phyloP scores from a whole-genome alignment of 2,888 invertebrate species.

The Agrypnus murinus region DNA sequence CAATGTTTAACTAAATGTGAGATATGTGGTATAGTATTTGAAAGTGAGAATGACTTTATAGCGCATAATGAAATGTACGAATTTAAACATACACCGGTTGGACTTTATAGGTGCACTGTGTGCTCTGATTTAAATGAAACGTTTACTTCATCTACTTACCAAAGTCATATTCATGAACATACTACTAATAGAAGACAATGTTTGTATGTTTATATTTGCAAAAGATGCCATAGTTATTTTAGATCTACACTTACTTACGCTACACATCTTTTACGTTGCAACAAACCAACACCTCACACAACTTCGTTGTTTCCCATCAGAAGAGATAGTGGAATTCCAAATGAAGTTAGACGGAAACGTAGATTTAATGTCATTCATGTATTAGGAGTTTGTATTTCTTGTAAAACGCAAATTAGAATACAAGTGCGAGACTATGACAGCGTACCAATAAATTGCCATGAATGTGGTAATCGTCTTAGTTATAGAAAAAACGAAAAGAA shows the following conservation, averaged over 20 bases:
- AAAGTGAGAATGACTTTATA: slow-evolving; percentile 67
- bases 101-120: slow-evolving; percentile 59
- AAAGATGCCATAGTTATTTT: slow-evolving; percentile 66
- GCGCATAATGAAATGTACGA: slow-evolving; percentile 67
- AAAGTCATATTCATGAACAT: slow-evolving; percentile 64
- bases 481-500: neutral
- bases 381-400: slow-evolving; percentile 42
- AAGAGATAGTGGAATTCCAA: neutral
- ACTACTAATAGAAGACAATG: slow-evolving; percentile 59
- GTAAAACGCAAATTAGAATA: slow-evolving; percentile 47
- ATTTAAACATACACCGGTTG: slow-evolving; percentile 45
- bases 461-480: slow-evolving; percentile 43
- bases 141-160: slow-evolving; percentile 53
- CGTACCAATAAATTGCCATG: slow-evolving; percentile 48
- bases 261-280: slow-evolving; percentile 62
- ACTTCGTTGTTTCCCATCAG: slow-evolving; percentile 5
- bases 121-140: slow-evolving; percentile 56
- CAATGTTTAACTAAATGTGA: slow-evolving; percentile 68
- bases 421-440: slow-evolving; percentile 42
- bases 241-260: slow-evolving; percentile 64
- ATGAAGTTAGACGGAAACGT: slow-evolving; percentile 8
- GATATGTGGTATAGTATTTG: slow-evolving; percentile 71
- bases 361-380: slow-evolving; percentile 25
- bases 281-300: slow-evolving; percentile 48
- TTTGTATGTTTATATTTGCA: slow-evolving; percentile 67